Conservation (phyloP, 2,113 vertebrate genomes). For the Reinhardtius hippoglossoides region DNA sequence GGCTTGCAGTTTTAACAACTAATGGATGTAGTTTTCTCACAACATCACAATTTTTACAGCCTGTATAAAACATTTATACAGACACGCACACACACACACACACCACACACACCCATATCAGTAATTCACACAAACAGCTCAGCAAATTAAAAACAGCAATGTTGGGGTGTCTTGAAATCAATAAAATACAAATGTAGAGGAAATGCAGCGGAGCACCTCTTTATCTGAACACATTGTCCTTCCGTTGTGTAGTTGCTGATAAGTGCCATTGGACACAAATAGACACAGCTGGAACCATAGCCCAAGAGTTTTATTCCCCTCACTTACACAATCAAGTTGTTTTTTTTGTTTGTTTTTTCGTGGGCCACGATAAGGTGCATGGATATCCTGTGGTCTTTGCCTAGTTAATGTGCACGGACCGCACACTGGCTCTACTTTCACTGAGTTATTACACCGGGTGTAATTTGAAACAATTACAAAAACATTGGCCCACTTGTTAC, state of each 20-base stretch:
- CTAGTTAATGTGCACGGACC: slow-evolving; percentile 67
- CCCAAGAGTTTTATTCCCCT: slow-evolving; percentile 50
- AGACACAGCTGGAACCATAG: slow-evolving; percentile 62
- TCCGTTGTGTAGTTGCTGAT: slow-evolving; percentile 46
- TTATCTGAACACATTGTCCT: slow-evolving; percentile 59
- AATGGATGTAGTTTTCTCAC: slow-evolving; percentile 64
- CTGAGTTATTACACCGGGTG: slow-evolving; percentile 76
- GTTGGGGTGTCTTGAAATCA: slow-evolving; percentile 59
- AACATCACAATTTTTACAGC: slow-evolving; percentile 70
- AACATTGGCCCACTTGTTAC: slow-evolving; percentile 84
- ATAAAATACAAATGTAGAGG: slow-evolving; percentile 72
- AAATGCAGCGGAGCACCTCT: slow-evolving; percentile 60
- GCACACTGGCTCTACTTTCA: slow-evolving; percentile 74
- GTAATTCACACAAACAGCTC: slow-evolving; percentile 57
- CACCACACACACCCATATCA: slow-evolving; percentile 27
- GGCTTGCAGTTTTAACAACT: slow-evolving; percentile 70
- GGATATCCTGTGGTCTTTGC: slow-evolving; percentile 76
- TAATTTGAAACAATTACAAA: slow-evolving; percentile 86
- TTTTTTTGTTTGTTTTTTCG: slow-evolving; percentile 47
- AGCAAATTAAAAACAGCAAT: slow-evolving; percentile 72
- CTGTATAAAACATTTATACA: slow-evolving; percentile 65
- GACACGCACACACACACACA: slow-evolving; percentile 16
- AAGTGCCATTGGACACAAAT: slow-evolving; percentile 60
- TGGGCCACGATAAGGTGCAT: slow-evolving; percentile 62
- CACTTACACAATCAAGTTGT: slow-evolving; percentile 55